Evolutionary conservation across 2,113 vertebrate species (phyloP), one percentile per base, ranked within the genome.

Genomic region (Porphyrio hochstetteri): DNA sequence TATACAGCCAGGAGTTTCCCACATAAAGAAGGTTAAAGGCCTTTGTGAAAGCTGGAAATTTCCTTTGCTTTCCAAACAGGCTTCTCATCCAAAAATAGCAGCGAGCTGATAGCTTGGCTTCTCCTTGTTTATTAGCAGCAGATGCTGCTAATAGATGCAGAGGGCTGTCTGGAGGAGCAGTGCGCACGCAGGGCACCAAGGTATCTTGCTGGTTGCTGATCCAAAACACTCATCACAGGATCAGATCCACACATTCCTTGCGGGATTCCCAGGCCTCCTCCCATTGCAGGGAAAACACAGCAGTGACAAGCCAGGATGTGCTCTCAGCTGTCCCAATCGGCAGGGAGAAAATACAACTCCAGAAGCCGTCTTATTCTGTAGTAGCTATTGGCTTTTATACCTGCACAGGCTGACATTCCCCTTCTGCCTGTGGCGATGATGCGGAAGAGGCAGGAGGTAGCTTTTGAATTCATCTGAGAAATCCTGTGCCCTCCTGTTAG

Each of bases 111-210:
- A 90, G 80, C 96, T 95, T 67, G 84, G 61, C 78, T 95, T 93
- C 92, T 96, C 82, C 82, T 78, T 89, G 92, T 91, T 85, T 92
- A 82, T 95, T 91, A 92, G 84, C 93, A 95, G 93, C 96, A 96
- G 81, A 79, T 95, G 92, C 88, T 95, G 88, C 80, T 80, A 44
- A 93, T 86, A 52, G 53, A 75, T 86, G 90, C 90, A 78, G 88
- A 81, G 85, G 14, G 13, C 17, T 94, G 79, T 86, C 78, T 81
- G 90, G 53, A 85, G 92, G 68, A 95, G 64, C 7, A 7, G 5
- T 23, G 52, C n/a, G 88, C 23, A 8, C 36, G 2, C 90, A 64
- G 71, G 78, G 92, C 75, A 88, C 55, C 0, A 2, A 68, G 79
- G 38, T 88, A 33, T 64, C 90, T 92, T 27, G 59, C 63, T 93